Percentiles rank a stretch among this genome's conserved stretches.
Evolutionary conservation across 2,888 invertebrate genomes (phyloP).

Genomic region (Chrysotoxum bicinctum): DNA sequence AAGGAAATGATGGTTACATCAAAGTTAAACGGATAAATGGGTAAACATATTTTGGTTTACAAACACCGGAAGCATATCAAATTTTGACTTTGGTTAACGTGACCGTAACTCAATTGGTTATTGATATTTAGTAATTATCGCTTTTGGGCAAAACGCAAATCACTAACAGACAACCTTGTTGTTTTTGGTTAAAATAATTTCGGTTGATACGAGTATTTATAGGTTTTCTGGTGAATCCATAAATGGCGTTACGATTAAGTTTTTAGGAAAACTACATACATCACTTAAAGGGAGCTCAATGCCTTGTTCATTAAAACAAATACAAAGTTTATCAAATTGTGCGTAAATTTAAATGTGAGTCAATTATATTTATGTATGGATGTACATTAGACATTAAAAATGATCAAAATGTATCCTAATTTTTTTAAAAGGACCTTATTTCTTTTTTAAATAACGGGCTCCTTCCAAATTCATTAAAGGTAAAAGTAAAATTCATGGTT

Average conservation of each 20-base stretch:
- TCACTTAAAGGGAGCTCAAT: background rate
- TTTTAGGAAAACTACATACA: background rate
- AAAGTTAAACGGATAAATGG: background rate
- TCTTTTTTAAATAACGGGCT: no score
- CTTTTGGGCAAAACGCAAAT: constrained; percentile 17
- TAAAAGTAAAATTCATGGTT: no score
- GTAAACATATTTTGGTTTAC: background rate
- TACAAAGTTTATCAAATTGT: background rate
- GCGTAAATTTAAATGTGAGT: background rate
- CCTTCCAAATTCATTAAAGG: no score
- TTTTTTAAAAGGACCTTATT: no score
- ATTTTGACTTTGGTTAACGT: constrained; percentile 34
- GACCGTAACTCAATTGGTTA: constrained; percentile 49
- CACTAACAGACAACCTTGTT: background rate
- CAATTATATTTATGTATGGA: background rate
- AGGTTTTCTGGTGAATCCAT: background rate
- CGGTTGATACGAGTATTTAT: constrained; percentile 28
- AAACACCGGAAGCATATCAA: constrained; percentile 26
- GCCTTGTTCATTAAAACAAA: background rate
- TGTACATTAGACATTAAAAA: no score
- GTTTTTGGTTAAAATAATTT: background rate
- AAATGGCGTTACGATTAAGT: background rate
- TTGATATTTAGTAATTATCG: constrained; percentile 47
- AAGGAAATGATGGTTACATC: background rate
- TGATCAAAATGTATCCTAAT: no score